Base-by-base conservation (phyloP, 2,888 invertebrate species). In the Chorisops tibialis region DNA sequence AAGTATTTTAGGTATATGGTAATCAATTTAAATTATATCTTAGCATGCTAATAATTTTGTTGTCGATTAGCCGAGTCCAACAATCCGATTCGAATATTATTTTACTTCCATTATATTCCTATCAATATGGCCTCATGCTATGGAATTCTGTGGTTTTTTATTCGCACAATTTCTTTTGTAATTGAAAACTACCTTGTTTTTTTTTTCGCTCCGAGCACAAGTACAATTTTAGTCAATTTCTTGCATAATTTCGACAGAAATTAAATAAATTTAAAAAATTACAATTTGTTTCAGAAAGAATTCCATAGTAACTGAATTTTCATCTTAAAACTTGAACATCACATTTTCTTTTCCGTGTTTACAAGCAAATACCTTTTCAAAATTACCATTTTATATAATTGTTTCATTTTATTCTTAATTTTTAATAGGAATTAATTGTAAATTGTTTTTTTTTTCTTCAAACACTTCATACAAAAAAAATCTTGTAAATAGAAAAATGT, bases 1-100 rank as follows among this genome's bases (percentile, higher is more conserved):
- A 14, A 60, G 18, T 60, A 49, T 60, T 39, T 60, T 60, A 60
- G 60, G 60, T 41, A 60, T 60, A 60, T 60, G 60, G 60, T 60
- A 60, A 60, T 60, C 60, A 60, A 60, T 50, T 60, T 37, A 12
- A 35, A 18, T 24, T 48, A 7, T 38, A 22, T 52, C 18, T 39
- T 39, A 18, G 4, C 18, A 24, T 37, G 37, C 14, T 30, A 50
- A 18, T 37, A 47, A 59, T 21, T 47, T 45, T 2, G 43, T 47
- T 48, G 45, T 24, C 37, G 16, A 47, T 47, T 47, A 16, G 30
- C 19, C 47, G 37, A 45, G 37, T 38, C 22, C 37, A n/a, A 11
- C 4, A 48, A 58, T 35, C 45, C 37, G 21, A 19, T 38, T 39
- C 43, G 35, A 38, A 48, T 50, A 41, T 50, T 22, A n/a, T 22